phyloP scores from a whole-genome alignment of 2,797 vertebrate genomes.

The Sternarchorhynchus goeldii region DNA sequence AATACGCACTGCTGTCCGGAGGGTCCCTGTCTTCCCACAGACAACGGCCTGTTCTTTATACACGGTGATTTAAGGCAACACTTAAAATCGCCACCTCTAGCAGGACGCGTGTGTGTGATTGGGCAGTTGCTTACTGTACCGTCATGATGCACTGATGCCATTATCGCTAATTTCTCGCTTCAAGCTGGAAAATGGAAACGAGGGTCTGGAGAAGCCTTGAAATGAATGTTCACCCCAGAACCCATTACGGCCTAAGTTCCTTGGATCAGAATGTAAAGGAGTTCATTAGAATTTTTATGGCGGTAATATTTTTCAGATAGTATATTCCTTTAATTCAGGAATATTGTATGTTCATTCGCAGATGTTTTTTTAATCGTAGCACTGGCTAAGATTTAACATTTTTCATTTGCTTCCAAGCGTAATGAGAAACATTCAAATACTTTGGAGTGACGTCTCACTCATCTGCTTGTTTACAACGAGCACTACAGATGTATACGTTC shows the following conservation, averaged over 20 bases:
- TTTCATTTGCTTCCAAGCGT: neutral
- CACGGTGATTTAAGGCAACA: neutral
- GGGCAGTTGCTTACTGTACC: neutral
- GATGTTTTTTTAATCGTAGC: too few species aligned
- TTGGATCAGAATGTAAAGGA: neutral
- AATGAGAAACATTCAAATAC: neutral
- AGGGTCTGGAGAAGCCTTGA: neutral
- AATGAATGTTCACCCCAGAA: neutral
- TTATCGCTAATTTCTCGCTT: too few species aligned
- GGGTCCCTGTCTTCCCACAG: constrained; percentile 1
- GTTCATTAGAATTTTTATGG: too few species aligned
- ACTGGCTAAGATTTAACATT: too few species aligned
- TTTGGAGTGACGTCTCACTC: neutral
- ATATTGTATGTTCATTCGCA: too few species aligned
- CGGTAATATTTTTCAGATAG: too few species aligned
- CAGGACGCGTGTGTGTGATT: neutral
- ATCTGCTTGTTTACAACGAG: too few species aligned
- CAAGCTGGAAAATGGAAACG: too few species aligned
- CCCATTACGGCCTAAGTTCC: neutral
- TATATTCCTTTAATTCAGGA: too few species aligned
- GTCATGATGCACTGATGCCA: too few species aligned
- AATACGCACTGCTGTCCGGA: neutral
- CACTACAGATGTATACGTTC: too few species aligned
- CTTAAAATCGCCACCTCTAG: neutral
- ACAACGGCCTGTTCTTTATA: neutral